Conservation (phyloP, 2,888 invertebrate species). For the Tenthredo amoena region DNA sequence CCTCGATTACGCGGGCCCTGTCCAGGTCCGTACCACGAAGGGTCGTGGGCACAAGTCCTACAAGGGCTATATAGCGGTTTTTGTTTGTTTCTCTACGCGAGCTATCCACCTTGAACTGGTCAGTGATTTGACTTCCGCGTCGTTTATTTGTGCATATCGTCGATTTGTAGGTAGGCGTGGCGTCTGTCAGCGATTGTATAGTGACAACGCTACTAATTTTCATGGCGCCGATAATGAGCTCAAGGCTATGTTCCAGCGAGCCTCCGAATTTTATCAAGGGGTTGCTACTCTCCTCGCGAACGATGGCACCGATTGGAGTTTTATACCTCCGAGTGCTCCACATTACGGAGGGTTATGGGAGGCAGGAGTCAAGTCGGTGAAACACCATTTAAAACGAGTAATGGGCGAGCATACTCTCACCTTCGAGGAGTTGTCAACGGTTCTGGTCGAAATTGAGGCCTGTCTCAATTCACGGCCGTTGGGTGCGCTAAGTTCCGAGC, state of each 20-base stretch:
- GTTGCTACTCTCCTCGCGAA: background rate
- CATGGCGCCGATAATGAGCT: background rate
- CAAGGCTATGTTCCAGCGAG: background rate
- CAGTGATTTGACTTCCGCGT: too few relatives aligned
- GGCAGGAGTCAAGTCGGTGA: slow-evolving; percentile 3
- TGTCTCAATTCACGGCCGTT: slow-evolving; percentile 13
- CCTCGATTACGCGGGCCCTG: background rate
- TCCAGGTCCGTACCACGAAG: too few relatives aligned
- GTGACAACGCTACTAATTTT: background rate
- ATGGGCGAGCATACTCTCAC: slow-evolving; percentile 7
- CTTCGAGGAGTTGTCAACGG: background rate
- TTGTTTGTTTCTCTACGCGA: too few relatives aligned
- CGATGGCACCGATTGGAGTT: slow-evolving; percentile 15
- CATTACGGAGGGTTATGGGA: slow-evolving; percentile 14
- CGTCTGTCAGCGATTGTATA: background rate
- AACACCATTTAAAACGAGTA: slow-evolving; percentile 1
- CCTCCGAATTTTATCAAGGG: slow-evolving; percentile 14
- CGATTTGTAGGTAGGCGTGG: background rate
- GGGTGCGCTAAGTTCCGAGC: slow-evolving; percentile 52
- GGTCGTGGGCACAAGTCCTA: too few relatives aligned
- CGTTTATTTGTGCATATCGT: too few relatives aligned
- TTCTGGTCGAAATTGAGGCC: background rate
- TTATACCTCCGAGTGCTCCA: slow-evolving; percentile 12
- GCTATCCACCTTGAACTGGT: too few relatives aligned
- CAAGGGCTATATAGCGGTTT: too few relatives aligned